phyloP scores from a whole-genome alignment of 2,113 vertebrate species.

The Pollimyrus isidori region DNA sequence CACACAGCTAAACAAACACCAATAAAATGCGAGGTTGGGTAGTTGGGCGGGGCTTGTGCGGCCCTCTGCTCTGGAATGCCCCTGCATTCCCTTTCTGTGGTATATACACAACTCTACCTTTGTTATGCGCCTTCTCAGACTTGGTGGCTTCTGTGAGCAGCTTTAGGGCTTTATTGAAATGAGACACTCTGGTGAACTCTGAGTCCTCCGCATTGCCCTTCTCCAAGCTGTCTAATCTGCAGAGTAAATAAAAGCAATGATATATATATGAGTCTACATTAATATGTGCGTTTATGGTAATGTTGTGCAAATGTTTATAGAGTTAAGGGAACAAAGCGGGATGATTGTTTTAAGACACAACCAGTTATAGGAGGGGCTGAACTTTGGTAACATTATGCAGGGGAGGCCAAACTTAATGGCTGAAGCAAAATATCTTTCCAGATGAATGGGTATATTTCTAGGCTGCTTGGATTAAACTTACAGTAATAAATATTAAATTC shows the following conservation, averaged over 20 bases:
- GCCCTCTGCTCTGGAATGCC: background rate
- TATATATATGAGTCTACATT: background rate
- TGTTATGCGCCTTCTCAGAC: constrained; percentile 56
- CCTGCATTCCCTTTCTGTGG: background rate
- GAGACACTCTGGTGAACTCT: constrained; percentile 57
- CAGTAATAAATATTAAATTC: background rate
- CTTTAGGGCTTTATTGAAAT: constrained; percentile 68
- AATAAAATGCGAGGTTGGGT: background rate
- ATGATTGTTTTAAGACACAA: background rate
- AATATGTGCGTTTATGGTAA: background rate
- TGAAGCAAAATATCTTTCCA: background rate
- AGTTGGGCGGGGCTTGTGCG: background rate
- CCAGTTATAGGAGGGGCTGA: background rate
- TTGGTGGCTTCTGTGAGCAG: constrained; percentile 66
- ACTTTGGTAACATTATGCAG: background rate
- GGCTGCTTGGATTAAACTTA: background rate
- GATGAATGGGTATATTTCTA: background rate
- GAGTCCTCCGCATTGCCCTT: constrained; percentile 53
- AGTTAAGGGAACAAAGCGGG: background rate
- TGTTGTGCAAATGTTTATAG: background rate
- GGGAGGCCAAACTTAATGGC: background rate
- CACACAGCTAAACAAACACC: background rate
- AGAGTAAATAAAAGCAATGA: background rate
- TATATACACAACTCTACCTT: constrained; percentile 49
- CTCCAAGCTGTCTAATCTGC: constrained; percentile 68